A percentile compares a stretch with the other conserved stretches of the same genome.
Conservation (phyloP, 2,797 vertebrate genomes). For the Neostethus bicornis region DNA sequence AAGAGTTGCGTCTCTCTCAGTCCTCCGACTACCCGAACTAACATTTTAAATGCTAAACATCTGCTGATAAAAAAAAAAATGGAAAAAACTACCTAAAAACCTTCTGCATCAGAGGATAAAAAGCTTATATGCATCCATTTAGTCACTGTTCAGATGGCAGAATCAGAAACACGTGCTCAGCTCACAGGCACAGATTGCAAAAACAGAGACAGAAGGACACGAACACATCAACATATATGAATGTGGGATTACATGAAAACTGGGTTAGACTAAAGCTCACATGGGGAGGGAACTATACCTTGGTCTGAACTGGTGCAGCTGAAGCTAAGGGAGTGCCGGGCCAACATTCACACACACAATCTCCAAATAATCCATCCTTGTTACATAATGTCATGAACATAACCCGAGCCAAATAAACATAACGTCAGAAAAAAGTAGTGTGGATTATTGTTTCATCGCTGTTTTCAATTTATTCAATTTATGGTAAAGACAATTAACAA, state of each 20-base stretch:
- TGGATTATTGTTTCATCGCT: not conserved
- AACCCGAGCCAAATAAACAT: conserved; percentile 12
- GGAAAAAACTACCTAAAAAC: conserved; percentile 46
- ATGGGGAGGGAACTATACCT: conserved; percentile 49
- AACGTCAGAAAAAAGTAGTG: conserved; percentile 4
- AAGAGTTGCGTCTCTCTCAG: not conserved
- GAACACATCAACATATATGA: conserved; percentile 55
- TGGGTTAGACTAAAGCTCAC: conserved; percentile 69
- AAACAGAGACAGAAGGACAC: conserved; percentile 37
- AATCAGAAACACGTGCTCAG: conserved; percentile 26
- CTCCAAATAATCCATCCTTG: conserved; percentile 54
- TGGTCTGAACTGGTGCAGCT: conserved; percentile 58
- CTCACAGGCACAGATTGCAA: conserved; percentile 30
- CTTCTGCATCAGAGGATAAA: conserved; percentile 68
- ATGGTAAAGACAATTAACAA: too few species aligned
- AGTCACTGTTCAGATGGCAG: conserved; percentile 51
- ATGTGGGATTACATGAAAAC: conserved; percentile 66
- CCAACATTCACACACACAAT: conserved; percentile 29
- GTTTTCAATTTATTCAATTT: too few species aligned
- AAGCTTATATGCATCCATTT: conserved; percentile 71
- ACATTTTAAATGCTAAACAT: conserved; percentile 54
- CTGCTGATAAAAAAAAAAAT: not conserved
- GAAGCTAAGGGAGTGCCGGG: conserved; percentile 58
- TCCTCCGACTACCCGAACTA: conserved; percentile 23
- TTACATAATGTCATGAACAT: conserved; percentile 52